A percentile compares a stretch with the other conserved stretches of the same genome.
Evolutionary conservation across 1,140 invertebrate species (phyloP).

Genomic region (Drosophila rhopaloa): DNA sequence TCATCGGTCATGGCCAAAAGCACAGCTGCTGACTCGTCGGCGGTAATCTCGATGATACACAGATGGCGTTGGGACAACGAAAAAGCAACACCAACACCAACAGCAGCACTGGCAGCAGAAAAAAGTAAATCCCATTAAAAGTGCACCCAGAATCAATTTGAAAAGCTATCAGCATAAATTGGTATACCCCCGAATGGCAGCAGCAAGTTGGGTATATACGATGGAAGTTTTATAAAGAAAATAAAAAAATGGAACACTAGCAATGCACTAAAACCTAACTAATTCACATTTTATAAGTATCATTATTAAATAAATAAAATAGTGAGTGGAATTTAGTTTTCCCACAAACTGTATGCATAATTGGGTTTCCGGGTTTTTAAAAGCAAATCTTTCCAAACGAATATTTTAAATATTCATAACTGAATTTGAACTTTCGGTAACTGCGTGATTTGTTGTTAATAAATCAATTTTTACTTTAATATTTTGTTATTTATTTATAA

Average conservation of each 20-base stretch:
- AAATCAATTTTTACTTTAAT: not conserved
- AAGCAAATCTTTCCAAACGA: no score
- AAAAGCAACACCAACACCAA: conserved; percentile 13
- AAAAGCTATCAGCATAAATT: conserved; percentile 36
- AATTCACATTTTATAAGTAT: no score
- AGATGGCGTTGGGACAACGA: conserved; percentile 21
- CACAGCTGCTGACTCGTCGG: conserved; percentile 33
- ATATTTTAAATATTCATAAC: no score
- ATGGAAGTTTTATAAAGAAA: not conserved
- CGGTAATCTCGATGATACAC: conserved; percentile 27
- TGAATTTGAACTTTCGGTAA: no score
- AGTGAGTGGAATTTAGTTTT: no score
- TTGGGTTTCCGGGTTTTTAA: no score
- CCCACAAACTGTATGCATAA: no score
- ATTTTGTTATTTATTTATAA: no score
- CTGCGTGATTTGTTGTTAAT: not conserved
- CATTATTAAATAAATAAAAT: no score
- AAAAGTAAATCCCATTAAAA: conserved; percentile 56
- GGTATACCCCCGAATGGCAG: conserved; percentile 4
- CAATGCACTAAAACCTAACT: not conserved
- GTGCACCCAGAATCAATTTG: conserved; percentile 59
- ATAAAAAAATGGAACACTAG: not conserved
- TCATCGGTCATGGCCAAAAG: conserved; percentile 37
- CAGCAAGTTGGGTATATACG: not conserved
- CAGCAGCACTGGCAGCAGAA: conserved; percentile 14